These are phyloP conservation scores for Thermophis baileyi DNA, from an alignment of 2,113 vertebrate species.

Conservation along the genomic window DNA sequence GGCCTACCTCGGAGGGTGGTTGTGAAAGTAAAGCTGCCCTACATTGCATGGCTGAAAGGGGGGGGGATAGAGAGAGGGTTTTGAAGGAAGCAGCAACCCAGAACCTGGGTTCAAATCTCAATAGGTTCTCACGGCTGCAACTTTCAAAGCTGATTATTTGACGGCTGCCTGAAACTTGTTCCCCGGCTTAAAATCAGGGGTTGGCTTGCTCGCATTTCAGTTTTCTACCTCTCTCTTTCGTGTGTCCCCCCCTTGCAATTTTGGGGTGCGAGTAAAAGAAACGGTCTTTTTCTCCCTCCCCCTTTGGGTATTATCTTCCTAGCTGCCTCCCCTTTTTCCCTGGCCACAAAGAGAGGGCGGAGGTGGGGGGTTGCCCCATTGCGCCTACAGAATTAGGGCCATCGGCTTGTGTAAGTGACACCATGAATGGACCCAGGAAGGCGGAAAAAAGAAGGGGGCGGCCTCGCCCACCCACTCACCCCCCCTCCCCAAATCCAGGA, in stretches of 20 bases:
- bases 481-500: neutral
- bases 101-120: too few relatives aligned
- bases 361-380: neutral
- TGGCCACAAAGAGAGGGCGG: neutral
- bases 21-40: too few relatives aligned
- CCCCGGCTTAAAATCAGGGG: too few relatives aligned
- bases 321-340: neutral
- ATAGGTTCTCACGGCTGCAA: too few relatives aligned
- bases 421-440: neutral
- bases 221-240: neutral
- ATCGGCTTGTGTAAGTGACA: slow-evolving; percentile 18
- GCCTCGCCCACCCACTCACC: neutral
- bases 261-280: neutral
- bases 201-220: too few relatives aligned
- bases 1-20: too few relatives aligned
- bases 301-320: neutral
- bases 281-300: neutral
- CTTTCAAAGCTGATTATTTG: too few relatives aligned
- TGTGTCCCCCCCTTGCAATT: neutral
- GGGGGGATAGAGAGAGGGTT: too few relatives aligned
- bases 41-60: too few relatives aligned
- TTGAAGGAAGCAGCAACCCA: too few relatives aligned
- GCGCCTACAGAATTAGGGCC: slow-evolving; percentile 5
- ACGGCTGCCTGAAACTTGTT: too few relatives aligned
- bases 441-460: neutral